Base-by-base conservation (phyloP, 1,140 invertebrate genomes). In the Drosophila bocqueti region DNA sequence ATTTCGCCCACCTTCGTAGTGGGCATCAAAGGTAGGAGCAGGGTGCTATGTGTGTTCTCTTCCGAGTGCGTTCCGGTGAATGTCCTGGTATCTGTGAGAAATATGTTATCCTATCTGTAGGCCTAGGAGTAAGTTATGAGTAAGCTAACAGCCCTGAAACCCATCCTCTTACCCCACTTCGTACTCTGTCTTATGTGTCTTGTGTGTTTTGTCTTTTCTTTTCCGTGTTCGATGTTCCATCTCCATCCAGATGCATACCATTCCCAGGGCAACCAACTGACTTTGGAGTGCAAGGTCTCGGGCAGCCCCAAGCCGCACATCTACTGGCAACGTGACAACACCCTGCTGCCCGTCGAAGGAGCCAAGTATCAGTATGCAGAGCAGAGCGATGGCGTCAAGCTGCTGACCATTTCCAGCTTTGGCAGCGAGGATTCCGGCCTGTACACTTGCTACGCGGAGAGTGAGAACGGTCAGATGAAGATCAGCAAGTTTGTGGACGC, bases 251-350 rank as follows among this genome's bases (percentile, higher is more conserved):
- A 93, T 79, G 72, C 92, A 77, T 93, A 91, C 79, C 80, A 92
- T 69, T 79, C 84, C 69, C 84, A 91, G 58, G 58, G 47, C 36
- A 92, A 92, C 58, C 77, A 82, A 24, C 71, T 93, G 4, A 80
- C 74, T 0, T 63, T 93, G 45, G 92, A 93, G 72, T 93, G 92
- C 75, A 92, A 93, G 49, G 82, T 92, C 8, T 90, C 91, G 8
- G 91, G 91, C n/a, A 87, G 87, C 38, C 92, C 92, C 13, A 93
- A 92, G 61, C 92, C 92, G 0, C 29, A 65, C 2, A 94, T 99
- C 6, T 95, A 95, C 65, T 99, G 97, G 97, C 96, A 96, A 46
- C 97, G 96, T 87, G 96, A 98, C 92, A 96, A 96, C 3, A 91
- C 94, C 38, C 91, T 94, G 42, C 74, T 96, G 15, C 78, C 83